Evolutionary conservation across 2,797 vertebrate species (phyloP).

Genomic region (Acropternis orthonyx): DNA sequence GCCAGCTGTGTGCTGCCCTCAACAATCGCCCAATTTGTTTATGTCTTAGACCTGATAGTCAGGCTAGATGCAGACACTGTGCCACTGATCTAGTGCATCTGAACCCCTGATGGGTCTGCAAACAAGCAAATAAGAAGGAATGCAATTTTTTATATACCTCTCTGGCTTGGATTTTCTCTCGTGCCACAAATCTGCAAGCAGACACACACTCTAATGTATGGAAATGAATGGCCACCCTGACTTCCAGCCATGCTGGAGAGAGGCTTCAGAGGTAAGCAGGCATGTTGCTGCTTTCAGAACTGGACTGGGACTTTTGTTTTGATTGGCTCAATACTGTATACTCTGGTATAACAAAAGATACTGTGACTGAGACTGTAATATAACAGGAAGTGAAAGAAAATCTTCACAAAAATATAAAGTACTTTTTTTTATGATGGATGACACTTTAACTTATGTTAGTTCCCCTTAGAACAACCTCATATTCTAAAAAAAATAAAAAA

Average conservation of each 20-base stretch:
- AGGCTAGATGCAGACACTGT: not conserved
- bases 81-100: not conserved
- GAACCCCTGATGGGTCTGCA: not conserved
- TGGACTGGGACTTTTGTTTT: not conserved
- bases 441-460: not conserved
- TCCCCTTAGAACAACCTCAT: not conserved
- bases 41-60: not conserved
- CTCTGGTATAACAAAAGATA: not conserved
- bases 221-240: not conserved
- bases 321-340: not conserved
- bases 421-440: not conserved
- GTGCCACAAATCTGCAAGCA: not conserved
- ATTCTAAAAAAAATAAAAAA: not conserved
- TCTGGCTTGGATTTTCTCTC: not conserved
- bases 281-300: not conserved
- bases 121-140: not conserved
- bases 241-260: not conserved
- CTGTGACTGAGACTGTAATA: not conserved
- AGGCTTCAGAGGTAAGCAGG: not conserved
- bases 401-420: not conserved
- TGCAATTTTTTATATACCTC: not conserved
- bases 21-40: not conserved
- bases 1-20: not conserved
- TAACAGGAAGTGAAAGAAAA: not conserved
- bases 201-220: accelerated